These are phyloP conservation scores for Lysandra coridon DNA, from an alignment of 2,888 invertebrate species.

Conservation along the genomic window DNA sequence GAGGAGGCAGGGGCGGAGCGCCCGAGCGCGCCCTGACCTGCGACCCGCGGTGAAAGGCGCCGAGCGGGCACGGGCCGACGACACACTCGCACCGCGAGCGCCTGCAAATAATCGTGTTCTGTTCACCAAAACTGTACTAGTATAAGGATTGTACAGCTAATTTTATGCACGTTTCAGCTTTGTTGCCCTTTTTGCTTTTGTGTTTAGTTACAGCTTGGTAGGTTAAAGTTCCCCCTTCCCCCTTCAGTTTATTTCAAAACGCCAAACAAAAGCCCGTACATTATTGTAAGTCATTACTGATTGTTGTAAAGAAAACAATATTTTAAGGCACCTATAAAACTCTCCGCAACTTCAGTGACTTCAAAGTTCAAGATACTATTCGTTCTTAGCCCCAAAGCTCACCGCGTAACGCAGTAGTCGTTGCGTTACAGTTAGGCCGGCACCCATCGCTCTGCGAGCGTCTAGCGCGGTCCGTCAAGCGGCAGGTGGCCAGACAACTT, in stretches of 20 bases:
- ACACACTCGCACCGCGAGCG: slow-evolving; percentile 63
- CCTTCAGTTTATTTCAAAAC: too few relatives aligned
- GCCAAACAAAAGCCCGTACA: background rate
- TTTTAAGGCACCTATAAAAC: background rate
- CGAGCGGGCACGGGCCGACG: slow-evolving; percentile 59
- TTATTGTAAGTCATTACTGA: too few relatives aligned
- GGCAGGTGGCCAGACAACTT: slow-evolving; percentile 21
- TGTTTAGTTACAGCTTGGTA: background rate
- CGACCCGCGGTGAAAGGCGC: slow-evolving; percentile 80
- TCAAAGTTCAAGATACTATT: background rate
- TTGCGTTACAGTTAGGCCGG: slow-evolving; percentile 9
- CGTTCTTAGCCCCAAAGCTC: background rate
- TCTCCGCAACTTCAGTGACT: background rate
- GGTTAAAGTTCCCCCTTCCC: background rate
- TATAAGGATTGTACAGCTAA: slow-evolving; percentile 9
- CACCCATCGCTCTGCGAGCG: slow-evolving; percentile 14
- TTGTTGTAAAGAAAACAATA: too few relatives aligned
- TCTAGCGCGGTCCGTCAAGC: background rate
- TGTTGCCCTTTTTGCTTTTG: background rate
- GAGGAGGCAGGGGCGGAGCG: slow-evolving; percentile 69
- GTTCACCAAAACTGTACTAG: slow-evolving; percentile 43
- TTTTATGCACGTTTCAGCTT: slow-evolving; percentile 1
- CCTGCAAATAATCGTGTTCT: slow-evolving; percentile 62
- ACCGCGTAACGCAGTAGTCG: slow-evolving; percentile 20
- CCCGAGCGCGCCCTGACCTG: slow-evolving; percentile 80